phyloP scores from a whole-genome alignment of 2,797 vertebrate genomes.

The Brotula barbata region DNA sequence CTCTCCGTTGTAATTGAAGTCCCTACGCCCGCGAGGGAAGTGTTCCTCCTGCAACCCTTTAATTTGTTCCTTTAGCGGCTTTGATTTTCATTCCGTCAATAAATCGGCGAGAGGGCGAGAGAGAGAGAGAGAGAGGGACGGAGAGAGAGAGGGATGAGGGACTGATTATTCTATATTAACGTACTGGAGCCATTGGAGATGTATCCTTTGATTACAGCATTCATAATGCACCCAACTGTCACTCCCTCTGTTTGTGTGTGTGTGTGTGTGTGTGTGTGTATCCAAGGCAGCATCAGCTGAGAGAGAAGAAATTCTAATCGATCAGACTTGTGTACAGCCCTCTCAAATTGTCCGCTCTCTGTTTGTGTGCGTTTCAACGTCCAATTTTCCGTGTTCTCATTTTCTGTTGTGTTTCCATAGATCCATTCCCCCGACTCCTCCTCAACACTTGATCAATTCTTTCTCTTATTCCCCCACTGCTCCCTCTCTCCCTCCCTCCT shows the following conservation, averaged over 20 bases:
- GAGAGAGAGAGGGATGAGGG: constrained; percentile 30
- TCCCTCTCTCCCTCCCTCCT: constrained; percentile 24
- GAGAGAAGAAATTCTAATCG: constrained; percentile 67
- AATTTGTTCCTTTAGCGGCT: constrained; percentile 78
- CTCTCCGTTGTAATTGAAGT: constrained; percentile 78
- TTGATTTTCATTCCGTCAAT: constrained; percentile 72
- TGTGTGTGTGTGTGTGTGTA: constrained; percentile 27
- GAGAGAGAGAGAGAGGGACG: constrained; percentile 5
- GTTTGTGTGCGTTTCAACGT: constrained; percentile 66
- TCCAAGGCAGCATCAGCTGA: constrained; percentile 18
- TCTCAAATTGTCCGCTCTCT: constrained; percentile 65
- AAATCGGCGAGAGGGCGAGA: constrained; percentile 51
- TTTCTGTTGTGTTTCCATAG: constrained; percentile 62
- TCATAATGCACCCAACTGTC: constrained; percentile 68
- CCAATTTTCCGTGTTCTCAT: constrained; percentile 66
- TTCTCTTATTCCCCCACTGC: constrained; percentile 35
- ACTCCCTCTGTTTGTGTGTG: constrained; percentile 22
- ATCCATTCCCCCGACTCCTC: constrained; percentile 16
- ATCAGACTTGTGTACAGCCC: constrained; percentile 63
- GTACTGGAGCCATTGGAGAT: constrained; percentile 66
- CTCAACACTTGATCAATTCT: constrained; percentile 56
- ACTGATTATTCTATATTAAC: constrained; percentile 79
- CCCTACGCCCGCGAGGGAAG: constrained; percentile 55
- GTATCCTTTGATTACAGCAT: constrained; percentile 72
- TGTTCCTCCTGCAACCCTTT: constrained; percentile 60